Base-by-base conservation (phyloP, 2,797 vertebrate genomes). In the Brachymystax lenok region DNA sequence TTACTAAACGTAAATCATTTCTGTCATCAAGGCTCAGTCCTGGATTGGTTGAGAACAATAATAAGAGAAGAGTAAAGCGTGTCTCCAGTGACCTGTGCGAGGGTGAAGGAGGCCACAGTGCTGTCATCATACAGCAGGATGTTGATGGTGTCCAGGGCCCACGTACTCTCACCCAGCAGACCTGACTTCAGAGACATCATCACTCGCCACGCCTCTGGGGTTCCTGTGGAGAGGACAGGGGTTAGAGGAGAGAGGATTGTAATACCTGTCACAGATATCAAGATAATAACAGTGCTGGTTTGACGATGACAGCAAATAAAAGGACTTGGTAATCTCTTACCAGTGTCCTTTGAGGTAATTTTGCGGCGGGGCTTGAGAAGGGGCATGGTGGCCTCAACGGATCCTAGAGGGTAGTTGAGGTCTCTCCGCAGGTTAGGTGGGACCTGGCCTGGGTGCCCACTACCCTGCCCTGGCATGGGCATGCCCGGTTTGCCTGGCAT, bases 111-210 rank as follows among this genome's bases (percentile, higher is more conserved):
- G 84, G 96, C 95, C 35, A 99, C 97, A 0, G 98, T 99, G 93
- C 95, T 97, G 93, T 99, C 98, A 30, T 99, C 98, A 52, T 97
- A 99, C 74, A 99, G 95, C 80, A 99, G 95, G 88, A 99, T 98
- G 85, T 98, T 99, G 90, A 99, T 97, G 85, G 98, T 99, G 92
- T 99, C 98, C 85, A 99, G 90, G 74, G 98, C 98, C 98, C 98
- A 99, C 1, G 98, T 98, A 90, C 97, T 99, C 93, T 99, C 98
- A 80, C 97, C 98, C 93, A 99, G 83, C 82, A 99, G 95, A 78
- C 98, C 98, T 63, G 98, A 99, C 91, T 99, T 99, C 76, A 99
- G 95, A 87, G 98, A 99, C 98, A 99, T 99, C 98, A 99, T 99
- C 88, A 99, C 97, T 64, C 98, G 96, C 98, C 98, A 99, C 3